phyloP scores from a whole-genome alignment of 2,888 invertebrate genomes.

The Cataglyphis cursor region DNA sequence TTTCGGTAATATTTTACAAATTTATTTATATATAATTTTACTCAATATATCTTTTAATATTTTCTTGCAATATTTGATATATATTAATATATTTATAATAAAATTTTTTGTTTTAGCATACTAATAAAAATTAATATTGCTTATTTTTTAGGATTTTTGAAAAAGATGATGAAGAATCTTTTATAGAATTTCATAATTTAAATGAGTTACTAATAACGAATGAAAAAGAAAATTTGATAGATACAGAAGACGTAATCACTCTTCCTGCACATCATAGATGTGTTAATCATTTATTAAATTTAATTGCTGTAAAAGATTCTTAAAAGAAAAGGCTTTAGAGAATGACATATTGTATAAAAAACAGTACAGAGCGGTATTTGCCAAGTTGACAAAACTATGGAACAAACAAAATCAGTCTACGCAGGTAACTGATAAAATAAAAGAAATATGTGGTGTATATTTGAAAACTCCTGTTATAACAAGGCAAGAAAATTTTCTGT shows the following conservation, averaged over 20 bases:
- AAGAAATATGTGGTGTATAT: not conserved
- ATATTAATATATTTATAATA: not conserved
- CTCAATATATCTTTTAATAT: not conserved
- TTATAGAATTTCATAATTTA: not conserved
- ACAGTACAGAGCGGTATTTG: not conserved
- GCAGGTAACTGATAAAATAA: not conserved
- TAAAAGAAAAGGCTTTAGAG: not conserved
- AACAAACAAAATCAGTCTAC: slow-evolving; percentile 1
- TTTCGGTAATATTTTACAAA: slow-evolving; percentile 1
- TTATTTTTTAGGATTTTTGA: not conserved
- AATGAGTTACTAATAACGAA: not conserved
- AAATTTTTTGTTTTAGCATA: not conserved
- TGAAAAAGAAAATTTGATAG: not conserved
- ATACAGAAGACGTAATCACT: not conserved
- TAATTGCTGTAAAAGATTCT: not conserved
- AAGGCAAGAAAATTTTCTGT: not conserved
- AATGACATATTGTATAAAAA: not conserved
- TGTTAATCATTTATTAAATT: not conserved
- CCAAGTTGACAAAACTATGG: not conserved
- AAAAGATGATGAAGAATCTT: not conserved
- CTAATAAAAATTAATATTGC: no score
- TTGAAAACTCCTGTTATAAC: slow-evolving; percentile 3
- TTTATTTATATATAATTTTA: no score
- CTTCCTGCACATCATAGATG: slow-evolving; percentile 7
- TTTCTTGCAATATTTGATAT: not conserved